A percentile compares a stretch with the other conserved stretches of the same genome.
Conservation (phyloP, 2,888 invertebrate genomes). For the Halocaridina rubra region DNA sequence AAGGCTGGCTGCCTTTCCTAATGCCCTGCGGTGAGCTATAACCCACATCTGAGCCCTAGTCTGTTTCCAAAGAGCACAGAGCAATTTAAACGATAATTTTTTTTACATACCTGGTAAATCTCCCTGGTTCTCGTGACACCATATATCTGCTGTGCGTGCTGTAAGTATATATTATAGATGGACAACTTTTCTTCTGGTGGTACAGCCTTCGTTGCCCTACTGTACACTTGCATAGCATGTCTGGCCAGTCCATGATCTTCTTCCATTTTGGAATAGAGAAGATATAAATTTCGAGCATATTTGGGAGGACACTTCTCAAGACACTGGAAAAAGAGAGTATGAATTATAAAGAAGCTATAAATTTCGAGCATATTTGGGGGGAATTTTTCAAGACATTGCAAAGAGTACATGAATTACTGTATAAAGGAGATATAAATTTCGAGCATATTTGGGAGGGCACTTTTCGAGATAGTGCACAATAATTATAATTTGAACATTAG, state of each 20-base stretch:
- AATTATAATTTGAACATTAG: no score
- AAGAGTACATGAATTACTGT: slow-evolving; percentile 71
- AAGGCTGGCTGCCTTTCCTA: no score
- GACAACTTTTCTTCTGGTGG: slow-evolving; percentile 88
- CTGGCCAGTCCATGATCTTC: slow-evolving; percentile 97
- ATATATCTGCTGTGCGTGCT: slow-evolving; percentile 97
- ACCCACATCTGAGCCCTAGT: no score
- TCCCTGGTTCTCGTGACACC: slow-evolving; percentile 96
- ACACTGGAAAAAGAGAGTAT: slow-evolving; percentile 76
- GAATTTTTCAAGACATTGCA: slow-evolving; percentile 93
- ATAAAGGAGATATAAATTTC: slow-evolving; percentile 92
- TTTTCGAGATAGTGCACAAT: slow-evolving; percentile 87
- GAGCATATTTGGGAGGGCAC: slow-evolving; percentile 96
- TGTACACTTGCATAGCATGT: slow-evolving; percentile 97
- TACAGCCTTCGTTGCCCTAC: slow-evolving; percentile 92
- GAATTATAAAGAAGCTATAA: slow-evolving; percentile 91
- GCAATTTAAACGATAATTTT: no score
- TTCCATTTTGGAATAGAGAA: slow-evolving; percentile 97
- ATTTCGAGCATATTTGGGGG: slow-evolving; percentile 96
- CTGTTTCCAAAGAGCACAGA: no score
- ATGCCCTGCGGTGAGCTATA: no score
- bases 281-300: slow-evolving; percentile 92
- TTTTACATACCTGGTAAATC: slow-evolving; percentile 82
- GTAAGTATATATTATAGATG: slow-evolving; percentile 98
- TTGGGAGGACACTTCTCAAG: slow-evolving; percentile 96